These are phyloP conservation scores for Lycocerus yunnanus DNA, from an alignment of 2,888 invertebrate species.

Conservation along the genomic window DNA sequence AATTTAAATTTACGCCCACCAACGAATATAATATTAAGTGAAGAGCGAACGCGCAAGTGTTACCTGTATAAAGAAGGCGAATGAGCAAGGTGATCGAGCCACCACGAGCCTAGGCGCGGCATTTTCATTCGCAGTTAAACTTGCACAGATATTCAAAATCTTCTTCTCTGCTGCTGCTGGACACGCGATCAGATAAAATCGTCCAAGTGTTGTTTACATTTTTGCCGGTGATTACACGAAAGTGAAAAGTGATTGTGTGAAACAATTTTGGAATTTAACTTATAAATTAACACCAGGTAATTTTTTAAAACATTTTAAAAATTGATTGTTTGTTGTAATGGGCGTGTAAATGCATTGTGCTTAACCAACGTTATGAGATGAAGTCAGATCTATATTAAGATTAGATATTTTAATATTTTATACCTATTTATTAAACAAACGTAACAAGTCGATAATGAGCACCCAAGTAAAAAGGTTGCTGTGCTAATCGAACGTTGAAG, in stretches of 20 bases:
- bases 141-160: slow-evolving; percentile 19
- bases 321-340: background rate
- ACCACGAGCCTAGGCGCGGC: slow-evolving; percentile 30
- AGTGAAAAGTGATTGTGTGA: slow-evolving; percentile 1
- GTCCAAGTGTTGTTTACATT: background rate
- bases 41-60: slow-evolving; percentile 22
- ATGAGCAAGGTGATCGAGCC: slow-evolving; percentile 30
- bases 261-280: background rate
- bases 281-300: background rate
- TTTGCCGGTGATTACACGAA: background rate
- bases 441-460: background rate
- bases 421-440: slow-evolving; percentile 3
- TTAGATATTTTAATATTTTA: slow-evolving; percentile 3
- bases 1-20: slow-evolving; percentile 21
- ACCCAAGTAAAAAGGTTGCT: background rate
- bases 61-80: slow-evolving; percentile 20
- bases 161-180: slow-evolving; percentile 19
- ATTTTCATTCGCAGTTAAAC: slow-evolving; percentile 9
- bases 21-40: slow-evolving; percentile 1
- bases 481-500: slow-evolving; percentile 15
- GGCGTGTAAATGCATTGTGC: background rate
- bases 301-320: background rate
- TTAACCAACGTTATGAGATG: slow-evolving; percentile 4
- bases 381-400: slow-evolving; percentile 21
- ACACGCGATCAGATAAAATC: slow-evolving; percentile 17